phyloP scores from a whole-genome alignment of 2,888 invertebrate species.

The Kryphioiulus occultus region DNA sequence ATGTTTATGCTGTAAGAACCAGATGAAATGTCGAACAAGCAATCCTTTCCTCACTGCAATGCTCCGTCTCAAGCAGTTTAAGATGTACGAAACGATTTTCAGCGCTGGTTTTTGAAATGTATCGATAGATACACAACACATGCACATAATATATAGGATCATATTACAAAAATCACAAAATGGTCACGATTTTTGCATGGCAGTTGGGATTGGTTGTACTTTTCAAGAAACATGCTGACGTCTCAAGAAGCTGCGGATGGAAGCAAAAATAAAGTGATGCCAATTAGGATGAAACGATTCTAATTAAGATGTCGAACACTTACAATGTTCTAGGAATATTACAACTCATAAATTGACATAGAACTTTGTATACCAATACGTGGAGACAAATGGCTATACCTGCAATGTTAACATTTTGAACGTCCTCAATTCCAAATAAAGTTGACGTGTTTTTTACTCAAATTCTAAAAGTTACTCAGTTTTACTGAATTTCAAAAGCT shows the following conservation, averaged over 20 bases:
- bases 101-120: neutral
- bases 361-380: no score
- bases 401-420: no score
- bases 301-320: no score
- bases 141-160: neutral
- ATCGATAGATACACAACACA: neutral
- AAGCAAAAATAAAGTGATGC: neutral
- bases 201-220: neutral
- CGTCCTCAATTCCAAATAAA: no score
- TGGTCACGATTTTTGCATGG: neutral
- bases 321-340: no score
- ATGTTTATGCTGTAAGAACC: neutral
- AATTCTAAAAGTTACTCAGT: no score
- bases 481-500: no score
- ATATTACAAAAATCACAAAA: constrained; percentile 9
- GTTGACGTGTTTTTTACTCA: no score
- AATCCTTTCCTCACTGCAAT: neutral
- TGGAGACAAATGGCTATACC: no score
- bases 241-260: neutral
- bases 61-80: neutral
- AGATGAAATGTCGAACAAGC: neutral
- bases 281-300: no score
- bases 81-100: neutral
- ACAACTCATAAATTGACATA: no score
- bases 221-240: neutral